Evolutionary conservation across 2,797 vertebrate genomes (phyloP).

Genomic region (Cuniculus paca): DNA sequence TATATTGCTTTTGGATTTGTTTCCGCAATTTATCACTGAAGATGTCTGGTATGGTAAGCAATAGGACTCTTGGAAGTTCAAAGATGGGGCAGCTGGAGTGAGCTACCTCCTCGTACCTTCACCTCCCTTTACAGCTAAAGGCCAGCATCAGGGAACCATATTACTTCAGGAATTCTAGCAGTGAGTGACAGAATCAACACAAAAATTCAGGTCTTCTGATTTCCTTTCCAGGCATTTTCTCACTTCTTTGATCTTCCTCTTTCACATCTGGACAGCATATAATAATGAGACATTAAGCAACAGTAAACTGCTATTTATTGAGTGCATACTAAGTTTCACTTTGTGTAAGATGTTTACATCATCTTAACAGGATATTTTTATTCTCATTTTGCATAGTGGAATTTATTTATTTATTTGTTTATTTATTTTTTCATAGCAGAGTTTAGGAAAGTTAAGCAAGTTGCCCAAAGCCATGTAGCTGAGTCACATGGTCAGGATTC

Average conservation of each 20-base stretch:
- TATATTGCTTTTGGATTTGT: neutral
- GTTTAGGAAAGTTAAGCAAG: neutral
- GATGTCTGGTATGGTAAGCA: neutral
- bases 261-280: neutral
- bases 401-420: neutral
- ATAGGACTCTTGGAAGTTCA: neutral
- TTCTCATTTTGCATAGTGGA: neutral
- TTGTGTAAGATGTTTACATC: neutral
- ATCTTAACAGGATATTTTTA: neutral
- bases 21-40: neutral
- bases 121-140: neutral
- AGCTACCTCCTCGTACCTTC: neutral
- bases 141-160: neutral
- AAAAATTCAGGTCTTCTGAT: neutral
- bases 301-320: neutral
- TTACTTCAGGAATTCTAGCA: neutral
- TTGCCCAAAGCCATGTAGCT: neutral
- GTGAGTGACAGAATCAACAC: neutral
- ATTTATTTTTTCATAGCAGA: neutral
- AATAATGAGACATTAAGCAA: neutral
- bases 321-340: neutral
- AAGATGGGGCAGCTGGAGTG: neutral
- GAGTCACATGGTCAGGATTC: neutral
- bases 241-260: neutral
- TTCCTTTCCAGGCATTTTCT: neutral